Conservation (phyloP, 1,140 invertebrate genomes). For the Octopus bimaculoides region DNA sequence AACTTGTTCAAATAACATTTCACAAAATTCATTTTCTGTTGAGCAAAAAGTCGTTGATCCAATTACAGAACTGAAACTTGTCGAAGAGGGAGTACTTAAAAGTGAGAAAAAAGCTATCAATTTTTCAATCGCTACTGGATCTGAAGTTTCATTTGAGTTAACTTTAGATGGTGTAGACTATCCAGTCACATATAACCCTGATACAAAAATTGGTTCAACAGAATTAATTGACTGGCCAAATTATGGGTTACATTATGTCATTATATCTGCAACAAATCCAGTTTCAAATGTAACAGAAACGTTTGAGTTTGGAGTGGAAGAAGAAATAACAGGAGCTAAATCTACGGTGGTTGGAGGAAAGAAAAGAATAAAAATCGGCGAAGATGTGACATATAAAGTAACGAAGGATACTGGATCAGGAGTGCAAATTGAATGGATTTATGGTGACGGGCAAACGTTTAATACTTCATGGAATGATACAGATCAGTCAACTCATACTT, state of each 20-base stretch:
- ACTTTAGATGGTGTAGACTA: constrained; percentile 20
- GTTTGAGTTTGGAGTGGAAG: constrained; percentile 31
- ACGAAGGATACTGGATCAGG: constrained; percentile 34
- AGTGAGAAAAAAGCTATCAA: constrained; percentile 15
- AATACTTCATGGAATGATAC: not conserved
- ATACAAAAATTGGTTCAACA: not conserved
- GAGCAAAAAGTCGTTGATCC: constrained; percentile 24
- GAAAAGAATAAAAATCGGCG: constrained; percentile 20
- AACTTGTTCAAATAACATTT: constrained; percentile 35
- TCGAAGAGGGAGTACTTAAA: constrained; percentile 25
- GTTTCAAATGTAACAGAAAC: constrained; percentile 24
- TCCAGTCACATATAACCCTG: constrained; percentile 5
- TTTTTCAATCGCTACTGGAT: constrained; percentile 25
- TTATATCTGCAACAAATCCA: constrained; percentile 29
- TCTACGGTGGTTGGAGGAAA: constrained; percentile 3
- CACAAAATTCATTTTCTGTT: not conserved
- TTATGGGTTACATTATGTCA: not conserved
- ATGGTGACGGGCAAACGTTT: constrained; percentile 27
- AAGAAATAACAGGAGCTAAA: constrained; percentile 21
- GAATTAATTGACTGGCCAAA: not conserved
- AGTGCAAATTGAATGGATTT: constrained; percentile 35
- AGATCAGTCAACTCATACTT: constrained; percentile 30
- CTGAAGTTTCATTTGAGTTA: constrained; percentile 24
- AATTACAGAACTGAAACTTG: constrained; percentile 27
- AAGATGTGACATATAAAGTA: constrained; percentile 23